A percentile compares a stretch with the other conserved stretches of the same genome.
These are phyloP conservation scores for Danio choprae DNA, from an alignment of 2,797 vertebrate species.

Conservation along the genomic window DNA sequence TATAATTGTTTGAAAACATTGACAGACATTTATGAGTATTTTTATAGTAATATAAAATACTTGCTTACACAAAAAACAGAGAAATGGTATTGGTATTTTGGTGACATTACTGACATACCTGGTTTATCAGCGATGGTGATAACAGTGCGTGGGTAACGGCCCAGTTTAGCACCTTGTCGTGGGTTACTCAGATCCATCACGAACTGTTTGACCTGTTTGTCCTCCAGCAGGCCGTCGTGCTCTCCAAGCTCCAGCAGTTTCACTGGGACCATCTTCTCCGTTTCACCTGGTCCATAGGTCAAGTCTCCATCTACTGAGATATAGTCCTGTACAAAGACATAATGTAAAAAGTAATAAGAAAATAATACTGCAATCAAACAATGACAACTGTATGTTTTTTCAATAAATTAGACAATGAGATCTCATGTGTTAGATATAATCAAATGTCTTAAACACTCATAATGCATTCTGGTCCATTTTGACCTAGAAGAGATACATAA, in stretches of 20 bases:
- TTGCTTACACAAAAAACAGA: too few species aligned
- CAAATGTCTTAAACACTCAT: too few species aligned
- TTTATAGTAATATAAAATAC: too few species aligned
- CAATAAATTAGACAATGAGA: too few species aligned
- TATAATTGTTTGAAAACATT: too few species aligned
- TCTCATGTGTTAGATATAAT: too few species aligned
- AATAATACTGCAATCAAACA: not conserved
- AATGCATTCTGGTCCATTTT: too few species aligned
- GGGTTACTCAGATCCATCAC: conserved; percentile 90
- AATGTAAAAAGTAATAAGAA: not conserved
- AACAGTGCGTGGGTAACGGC: conserved; percentile 86
- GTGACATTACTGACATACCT: too few species aligned
- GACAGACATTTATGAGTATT: too few species aligned
- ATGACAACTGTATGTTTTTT: not conserved
- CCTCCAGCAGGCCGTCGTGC: conserved; percentile 85
- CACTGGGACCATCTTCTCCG: conserved; percentile 86
- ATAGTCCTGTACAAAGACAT: conserved; percentile 83
- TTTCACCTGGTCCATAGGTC: conserved; percentile 86
- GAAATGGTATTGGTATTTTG: too few species aligned
- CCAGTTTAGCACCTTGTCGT: conserved; percentile 88
- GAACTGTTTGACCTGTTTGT: conserved; percentile 88
- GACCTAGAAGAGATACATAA: too few species aligned
- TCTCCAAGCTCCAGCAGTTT: conserved; percentile 87
- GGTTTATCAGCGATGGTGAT: conserved; percentile 85
- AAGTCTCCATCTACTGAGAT: conserved; percentile 87